Percentiles rank a stretch among this genome's conserved stretches.
Evolutionary conservation across 2,888 invertebrate species (phyloP).

Genomic region (Frankliniella intonsa): DNA sequence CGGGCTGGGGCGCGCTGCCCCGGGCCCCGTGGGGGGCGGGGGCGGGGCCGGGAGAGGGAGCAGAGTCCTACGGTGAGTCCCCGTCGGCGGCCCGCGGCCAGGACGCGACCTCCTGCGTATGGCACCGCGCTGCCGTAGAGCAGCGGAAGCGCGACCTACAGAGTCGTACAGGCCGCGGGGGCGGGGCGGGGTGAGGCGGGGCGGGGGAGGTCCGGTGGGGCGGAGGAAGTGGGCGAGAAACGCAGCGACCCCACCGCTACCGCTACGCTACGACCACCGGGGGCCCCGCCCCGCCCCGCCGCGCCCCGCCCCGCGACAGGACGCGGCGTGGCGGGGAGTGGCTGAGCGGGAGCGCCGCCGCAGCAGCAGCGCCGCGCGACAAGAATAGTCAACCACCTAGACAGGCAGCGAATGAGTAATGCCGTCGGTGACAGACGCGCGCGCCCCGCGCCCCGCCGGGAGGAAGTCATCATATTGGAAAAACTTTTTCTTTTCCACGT

Average conservation of each 20-base stretch:
- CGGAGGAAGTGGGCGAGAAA: too few species aligned
- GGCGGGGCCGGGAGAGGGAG: too few species aligned
- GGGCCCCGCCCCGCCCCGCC: background rate
- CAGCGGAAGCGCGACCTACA: background rate
- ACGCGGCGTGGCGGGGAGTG: background rate
- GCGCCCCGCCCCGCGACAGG: background rate
- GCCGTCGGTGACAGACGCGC: background rate
- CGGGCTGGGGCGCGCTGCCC: too few species aligned
- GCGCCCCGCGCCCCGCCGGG: background rate
- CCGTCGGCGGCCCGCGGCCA: too few species aligned
- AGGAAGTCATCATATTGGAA: conserved; percentile 16
- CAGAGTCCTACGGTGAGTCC: too few species aligned
- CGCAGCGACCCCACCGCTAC: too few species aligned
- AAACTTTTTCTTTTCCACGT: conserved; percentile 6
- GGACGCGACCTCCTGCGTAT: too few species aligned
- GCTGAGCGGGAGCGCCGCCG: background rate
- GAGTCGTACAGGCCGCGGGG: background rate
- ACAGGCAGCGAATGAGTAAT: background rate
- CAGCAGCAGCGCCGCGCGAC: background rate
- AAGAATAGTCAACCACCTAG: conserved; percentile 8
- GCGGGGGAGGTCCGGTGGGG: too few species aligned
- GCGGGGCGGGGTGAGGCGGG: background rate
- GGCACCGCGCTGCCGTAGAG: too few species aligned
- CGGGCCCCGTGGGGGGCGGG: too few species aligned
- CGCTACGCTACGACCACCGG: too few species aligned